Evolutionary conservation across 2,797 vertebrate species (phyloP), one percentile per base, ranked within the genome.

Genomic region (Eospalax fontanierii): DNA sequence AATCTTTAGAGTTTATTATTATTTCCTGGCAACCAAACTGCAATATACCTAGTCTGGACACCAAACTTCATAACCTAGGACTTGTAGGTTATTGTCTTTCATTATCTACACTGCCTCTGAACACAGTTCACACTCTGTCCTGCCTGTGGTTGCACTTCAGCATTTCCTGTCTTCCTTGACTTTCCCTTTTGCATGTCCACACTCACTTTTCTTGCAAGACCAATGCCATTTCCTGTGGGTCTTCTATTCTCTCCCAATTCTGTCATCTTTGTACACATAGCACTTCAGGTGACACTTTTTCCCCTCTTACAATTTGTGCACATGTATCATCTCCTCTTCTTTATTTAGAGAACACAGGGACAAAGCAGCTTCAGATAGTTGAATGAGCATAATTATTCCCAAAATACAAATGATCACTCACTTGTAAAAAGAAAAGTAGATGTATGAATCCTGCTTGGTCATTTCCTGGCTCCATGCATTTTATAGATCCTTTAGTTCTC

Each of bases 241-340:
- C 40, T 68, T 89, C 21, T 76, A 40, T 24, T n/a, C 33, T 11
- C 4, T 6, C 68, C 40, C 40, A 66, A 78, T 33, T 86, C 12
- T 26, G 78, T 11, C 38, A 90, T 74, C 57, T 90, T 43, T 81
- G 2, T 70, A 3, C 21, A 3, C 21, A 35, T 76, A 43, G 15
- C 28, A 76, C 71, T 93, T 78, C 89, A n/a, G 30, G 91, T 96
- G 83, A 85, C 43, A 7, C 12, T 30, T 59, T 86, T 82, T 89
- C 33, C 21, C 61, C 9, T 80, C 66, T 46, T 87, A 87, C 28
- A 50, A 63, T 89, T 80, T 96, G 19, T 89, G 35, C 3, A 82
- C 26, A 26, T 89, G 9, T 30, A 30, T n/a, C 28, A 80, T 16
- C 54, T 71, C 28, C 26, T 89, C 61, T 82, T 89, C 54, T 66